Conservation (phyloP, 1,140 invertebrate species). For the Scaptomyza pallida region DNA sequence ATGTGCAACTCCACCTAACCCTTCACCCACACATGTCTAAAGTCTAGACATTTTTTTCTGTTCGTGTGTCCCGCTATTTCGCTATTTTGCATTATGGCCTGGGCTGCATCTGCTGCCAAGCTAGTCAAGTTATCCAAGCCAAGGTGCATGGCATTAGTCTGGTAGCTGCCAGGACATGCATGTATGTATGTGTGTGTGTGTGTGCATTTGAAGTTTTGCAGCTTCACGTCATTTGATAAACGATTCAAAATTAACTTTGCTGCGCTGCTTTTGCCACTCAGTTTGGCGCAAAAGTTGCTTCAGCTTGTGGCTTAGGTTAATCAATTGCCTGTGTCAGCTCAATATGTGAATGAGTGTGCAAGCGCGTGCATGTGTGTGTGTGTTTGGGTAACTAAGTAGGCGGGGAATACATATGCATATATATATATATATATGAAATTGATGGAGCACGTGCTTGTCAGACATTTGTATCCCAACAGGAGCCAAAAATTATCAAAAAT, state of each 20-base stretch:
- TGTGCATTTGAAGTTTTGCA: slow-evolving; percentile 69
- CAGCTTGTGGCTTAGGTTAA: slow-evolving; percentile 67
- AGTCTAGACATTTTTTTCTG: slow-evolving; percentile 4
- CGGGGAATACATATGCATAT: slow-evolving; percentile 14
- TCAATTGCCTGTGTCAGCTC: slow-evolving; percentile 77
- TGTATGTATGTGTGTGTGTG: slow-evolving; percentile 19
- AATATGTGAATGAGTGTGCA: slow-evolving; percentile 51
- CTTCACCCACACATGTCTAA: slow-evolving; percentile 1
- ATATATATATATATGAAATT: slow-evolving; percentile 55
- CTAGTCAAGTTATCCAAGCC: slow-evolving; percentile 34
- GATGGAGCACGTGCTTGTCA: slow-evolving; percentile 68
- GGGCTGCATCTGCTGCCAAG: slow-evolving; percentile 29
- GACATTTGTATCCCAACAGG: slow-evolving; percentile 17
- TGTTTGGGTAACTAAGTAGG: slow-evolving; percentile 19
- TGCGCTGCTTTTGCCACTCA: slow-evolving; percentile 13
- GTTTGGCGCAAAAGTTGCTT: slow-evolving; percentile 46
- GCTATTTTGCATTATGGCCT: slow-evolving; percentile 36
- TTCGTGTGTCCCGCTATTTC: slow-evolving; percentile 41
- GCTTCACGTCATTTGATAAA: slow-evolving; percentile 69
- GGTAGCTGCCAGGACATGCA: slow-evolving; percentile 51
- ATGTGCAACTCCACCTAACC: background rate
- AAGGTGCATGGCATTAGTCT: slow-evolving; percentile 35
- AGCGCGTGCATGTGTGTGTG: slow-evolving; percentile 8
- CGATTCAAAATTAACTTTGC: slow-evolving; percentile 78
- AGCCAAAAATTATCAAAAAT: slow-evolving; percentile 57